Base-by-base conservation (phyloP, 2,888 invertebrate species). In the Leptopterna dolabrata region DNA sequence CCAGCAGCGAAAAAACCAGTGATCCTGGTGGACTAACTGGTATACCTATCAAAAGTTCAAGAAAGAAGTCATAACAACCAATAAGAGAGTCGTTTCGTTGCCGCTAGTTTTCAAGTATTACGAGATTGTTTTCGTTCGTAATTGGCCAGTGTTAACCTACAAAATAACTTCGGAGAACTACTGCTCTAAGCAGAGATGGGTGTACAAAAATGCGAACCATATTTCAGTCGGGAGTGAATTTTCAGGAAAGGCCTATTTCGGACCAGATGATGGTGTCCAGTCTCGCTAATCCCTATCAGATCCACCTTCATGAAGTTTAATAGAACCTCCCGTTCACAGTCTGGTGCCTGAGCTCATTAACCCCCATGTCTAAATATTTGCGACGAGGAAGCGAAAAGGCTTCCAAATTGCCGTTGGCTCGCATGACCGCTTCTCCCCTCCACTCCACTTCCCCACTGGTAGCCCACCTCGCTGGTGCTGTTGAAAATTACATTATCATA, bases 401-500 rank as follows among this genome's bases (percentile, higher is more conserved):
- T 41, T 83, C 41, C 70, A 83, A 83, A 83, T 83, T 83, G 83
- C 83, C 70, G n/a, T 70, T 70, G 83, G 36, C 70, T 71, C 83
- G 83, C 83, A 83, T 83, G 83, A 83, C 83, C 83, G 83, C 63
- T 70, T 70, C 41, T 29, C 30, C 73, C 73, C 27, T n/a, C 16
- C 41, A 63, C 63, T 9, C 55, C 30, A 0, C 30, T 73, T 14
- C 36, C 36, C 7, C n/a, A n/a, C 41, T 19, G 73, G 36, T 73
- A 30, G n/a, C 73, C 29, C 73, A 73, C 63, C 63, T 27, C 63
- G 9, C 63, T 43, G 7, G 36, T n/a, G 45, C 78, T 27, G 63
- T 63, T 63, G 78, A 83, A 83, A 83, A 83, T 83, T 83, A 83
- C 83, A 83, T 83, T 83, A 83, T 83, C 83, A 83, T 83, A 83